Base-by-base conservation (phyloP, 2,113 vertebrate species). In the Tichodroma muraria region DNA sequence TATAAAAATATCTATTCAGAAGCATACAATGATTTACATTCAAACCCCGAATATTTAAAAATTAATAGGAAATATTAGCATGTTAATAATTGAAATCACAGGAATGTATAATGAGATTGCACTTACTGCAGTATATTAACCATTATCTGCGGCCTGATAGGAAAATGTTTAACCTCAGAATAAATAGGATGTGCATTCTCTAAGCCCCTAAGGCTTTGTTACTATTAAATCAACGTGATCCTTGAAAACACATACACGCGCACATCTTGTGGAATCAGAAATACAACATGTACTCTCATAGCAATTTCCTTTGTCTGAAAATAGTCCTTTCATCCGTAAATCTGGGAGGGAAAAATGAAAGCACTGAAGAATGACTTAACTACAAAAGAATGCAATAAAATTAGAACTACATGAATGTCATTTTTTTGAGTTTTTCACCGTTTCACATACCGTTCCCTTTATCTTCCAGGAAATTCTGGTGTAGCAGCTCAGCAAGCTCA, bases 381-480 rank as follows among this genome's bases (percentile, higher is more conserved):
- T 83, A 78, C 85, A 92, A 82, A 92, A 95, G 72, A 80, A 75
- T 47, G 66, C 81, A 92, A 69, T 78, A 88, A 82, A 94, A 95
- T 94, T 95, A 96, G 88, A 86, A 93, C 91, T 78, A 93, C 81
- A 92, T 83, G 94, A 96, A 94, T 82, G 27, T 80, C 28, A 82
- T 95, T 95, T 92, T 94, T 82, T 59, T 76, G 60, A 85, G 52
- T 88, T 96, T 96, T 94, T 80, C 68, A 85, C 56, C 81, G 61
- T 91, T 97, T 97, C 86, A 80, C 89, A 79, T 95, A 61, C 81
- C 72, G 83, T 95, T 96, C 91, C 92, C 66, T 95, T 96, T 94
- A 49, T 80, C 75, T 95, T 91, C 88, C 47, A 65, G 78, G 61
- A 88, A 83, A 89, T 95, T 70, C 91, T 93, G 63, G 69, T 89